A percentile compares a stretch with the other conserved stretches of the same genome.
These are phyloP conservation scores for Idris sp. DNA, from an alignment of 1,140 invertebrate genomes.

Conservation along the genomic window DNA sequence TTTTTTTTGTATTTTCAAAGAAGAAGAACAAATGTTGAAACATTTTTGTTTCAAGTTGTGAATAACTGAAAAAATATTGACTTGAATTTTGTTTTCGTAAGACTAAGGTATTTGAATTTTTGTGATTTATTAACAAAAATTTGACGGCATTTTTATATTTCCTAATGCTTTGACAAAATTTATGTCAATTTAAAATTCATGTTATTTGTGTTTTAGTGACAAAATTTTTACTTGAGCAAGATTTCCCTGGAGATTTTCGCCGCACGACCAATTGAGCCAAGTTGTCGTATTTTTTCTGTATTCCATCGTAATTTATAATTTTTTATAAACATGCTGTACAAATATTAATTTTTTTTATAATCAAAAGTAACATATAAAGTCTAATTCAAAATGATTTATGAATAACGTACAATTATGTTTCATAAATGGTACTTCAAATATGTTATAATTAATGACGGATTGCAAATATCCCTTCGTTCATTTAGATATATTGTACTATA, in stretches of 20 bases:
- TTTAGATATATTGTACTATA: no score
- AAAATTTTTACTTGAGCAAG: conserved; percentile 33
- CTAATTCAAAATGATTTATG: neutral
- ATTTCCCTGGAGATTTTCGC: conserved; percentile 33
- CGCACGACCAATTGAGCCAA: conserved; percentile 19
- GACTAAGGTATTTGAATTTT: no score
- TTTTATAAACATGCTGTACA: neutral
- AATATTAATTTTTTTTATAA: conserved; percentile 4
- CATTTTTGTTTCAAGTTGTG: no score
- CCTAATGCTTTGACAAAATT: conserved; percentile 22
- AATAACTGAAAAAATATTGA: no score
- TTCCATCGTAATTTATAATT: conserved; percentile 10
- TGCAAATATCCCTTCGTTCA: neutral
- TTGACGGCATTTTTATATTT: neutral
- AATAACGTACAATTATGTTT: neutral
- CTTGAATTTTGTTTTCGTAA: neutral
- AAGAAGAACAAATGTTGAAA: no score
- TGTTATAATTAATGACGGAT: no score
- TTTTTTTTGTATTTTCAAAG: no score
- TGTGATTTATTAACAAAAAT: conserved; percentile 11
- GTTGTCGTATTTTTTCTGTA: conserved; percentile 38
- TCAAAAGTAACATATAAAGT: neutral
- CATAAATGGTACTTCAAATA: no score
- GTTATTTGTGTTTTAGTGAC: conserved; percentile 43
- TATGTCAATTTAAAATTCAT: conserved; percentile 31